Evolutionary conservation across 2,113 vertebrate species (phyloP).

Genomic region (Corvus cornix): DNA sequence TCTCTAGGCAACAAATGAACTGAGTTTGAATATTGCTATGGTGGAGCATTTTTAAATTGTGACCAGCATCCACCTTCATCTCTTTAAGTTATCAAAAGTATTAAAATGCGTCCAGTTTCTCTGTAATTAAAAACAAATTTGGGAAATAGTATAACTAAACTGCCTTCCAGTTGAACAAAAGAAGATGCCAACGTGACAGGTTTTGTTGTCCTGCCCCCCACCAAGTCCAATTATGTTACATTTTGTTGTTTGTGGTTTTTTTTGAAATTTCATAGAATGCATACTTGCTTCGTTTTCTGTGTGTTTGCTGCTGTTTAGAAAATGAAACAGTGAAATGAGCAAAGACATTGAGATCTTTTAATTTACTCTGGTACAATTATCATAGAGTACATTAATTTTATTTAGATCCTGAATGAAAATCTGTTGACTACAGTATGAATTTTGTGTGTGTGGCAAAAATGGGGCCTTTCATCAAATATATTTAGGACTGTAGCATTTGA

Average conservation of each 20-base stretch:
- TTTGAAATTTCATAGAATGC: not conserved
- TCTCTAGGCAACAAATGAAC: conserved; percentile 44
- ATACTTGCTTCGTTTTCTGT: not conserved
- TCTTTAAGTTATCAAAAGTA: not conserved
- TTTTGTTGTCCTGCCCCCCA: not conserved
- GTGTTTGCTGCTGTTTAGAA: not conserved
- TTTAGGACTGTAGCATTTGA: not conserved
- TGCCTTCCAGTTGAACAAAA: not conserved
- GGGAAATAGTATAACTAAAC: not conserved
- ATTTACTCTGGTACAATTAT: not conserved
- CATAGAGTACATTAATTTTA: not conserved
- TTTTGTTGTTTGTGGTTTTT: not conserved
- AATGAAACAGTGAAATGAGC: not conserved
- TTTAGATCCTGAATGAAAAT: not conserved
- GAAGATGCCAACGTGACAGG: rapidly evolving
- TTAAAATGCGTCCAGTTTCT: not conserved
- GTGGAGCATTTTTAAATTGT: conserved; percentile 23
- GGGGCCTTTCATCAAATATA: not conserved
- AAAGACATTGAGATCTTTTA: not conserved
- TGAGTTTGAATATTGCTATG: conserved; percentile 55
- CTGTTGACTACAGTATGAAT: not conserved
- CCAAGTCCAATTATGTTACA: not conserved
- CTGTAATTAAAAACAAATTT: conserved; percentile 28
- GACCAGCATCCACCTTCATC: not conserved
- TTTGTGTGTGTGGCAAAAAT: not conserved